Conservation (phyloP, 2,888 invertebrate genomes). For the Achlya flavicornis region DNA sequence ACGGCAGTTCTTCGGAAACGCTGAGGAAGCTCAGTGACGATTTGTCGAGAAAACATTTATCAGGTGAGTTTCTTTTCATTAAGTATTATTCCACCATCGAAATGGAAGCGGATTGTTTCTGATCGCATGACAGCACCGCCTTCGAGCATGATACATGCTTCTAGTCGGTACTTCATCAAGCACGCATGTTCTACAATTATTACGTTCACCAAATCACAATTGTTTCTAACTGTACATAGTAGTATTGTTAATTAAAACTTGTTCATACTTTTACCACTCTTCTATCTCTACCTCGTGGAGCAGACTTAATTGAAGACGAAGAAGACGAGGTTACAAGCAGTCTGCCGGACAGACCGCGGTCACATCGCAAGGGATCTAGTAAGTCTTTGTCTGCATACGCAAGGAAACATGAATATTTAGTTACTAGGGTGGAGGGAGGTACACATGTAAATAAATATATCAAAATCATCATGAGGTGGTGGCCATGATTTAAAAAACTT, state of each 20-base stretch:
- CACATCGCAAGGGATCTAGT: constrained; percentile 84
- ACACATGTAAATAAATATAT: constrained; percentile 16
- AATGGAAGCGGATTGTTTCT: constrained; percentile 28
- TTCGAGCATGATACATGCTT: constrained; percentile 67
- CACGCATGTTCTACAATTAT: constrained; percentile 45
- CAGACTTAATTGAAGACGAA: constrained; percentile 85
- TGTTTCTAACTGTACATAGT: constrained; percentile 47
- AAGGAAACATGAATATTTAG: constrained; percentile 21
- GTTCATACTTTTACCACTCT: constrained; percentile 43
- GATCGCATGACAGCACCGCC: constrained; percentile 56
- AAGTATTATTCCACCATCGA: constrained; percentile 16
- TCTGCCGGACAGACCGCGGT: constrained; percentile 72
- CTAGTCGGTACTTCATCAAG: constrained; percentile 44
- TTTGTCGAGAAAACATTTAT: constrained; percentile 81
- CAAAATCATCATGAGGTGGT: not conserved
- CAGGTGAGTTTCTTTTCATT: constrained; percentile 67
- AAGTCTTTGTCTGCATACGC: constrained; percentile 62
- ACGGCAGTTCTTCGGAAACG: constrained; percentile 79
- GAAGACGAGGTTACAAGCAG: constrained; percentile 81
- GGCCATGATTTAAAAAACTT: not conserved
- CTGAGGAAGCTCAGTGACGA: constrained; percentile 80
- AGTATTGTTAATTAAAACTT: constrained; percentile 44
- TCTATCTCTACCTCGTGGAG: constrained; percentile 42
- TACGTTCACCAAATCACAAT: constrained; percentile 37
- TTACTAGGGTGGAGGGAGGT: constrained; percentile 37